These are phyloP conservation scores for Arctia plantaginis DNA, from an alignment of 2,888 invertebrate genomes.

Conservation along the genomic window DNA sequence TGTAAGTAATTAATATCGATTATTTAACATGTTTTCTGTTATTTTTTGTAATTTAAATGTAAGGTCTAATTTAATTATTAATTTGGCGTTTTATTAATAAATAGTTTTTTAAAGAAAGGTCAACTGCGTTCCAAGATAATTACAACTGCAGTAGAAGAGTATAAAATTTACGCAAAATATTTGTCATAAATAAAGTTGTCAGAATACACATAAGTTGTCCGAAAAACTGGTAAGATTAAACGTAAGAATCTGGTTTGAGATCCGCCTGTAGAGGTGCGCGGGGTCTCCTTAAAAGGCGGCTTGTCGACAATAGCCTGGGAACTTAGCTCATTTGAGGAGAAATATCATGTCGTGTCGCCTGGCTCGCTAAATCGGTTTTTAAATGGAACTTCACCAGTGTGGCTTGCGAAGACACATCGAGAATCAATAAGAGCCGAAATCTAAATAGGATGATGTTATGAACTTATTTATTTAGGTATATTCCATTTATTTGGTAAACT, in stretches of 20 bases:
- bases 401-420: slow-evolving; percentile 44
- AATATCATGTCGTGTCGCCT: slow-evolving; percentile 77
- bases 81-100: too few species aligned
- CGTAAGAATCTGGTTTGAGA: slow-evolving; percentile 70
- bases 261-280: slow-evolving; percentile 72
- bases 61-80: too few species aligned
- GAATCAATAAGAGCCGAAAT: slow-evolving; percentile 63
- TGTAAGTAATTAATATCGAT: neutral
- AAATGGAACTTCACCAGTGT: slow-evolving; percentile 68
- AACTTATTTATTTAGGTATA: slow-evolving; percentile 5
- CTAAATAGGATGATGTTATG: slow-evolving; percentile 18
- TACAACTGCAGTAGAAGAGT: slow-evolving; percentile 24
- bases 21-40: neutral
- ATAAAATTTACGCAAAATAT: slow-evolving; percentile 35
- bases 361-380: slow-evolving; percentile 79
- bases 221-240: slow-evolving; percentile 59
- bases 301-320: slow-evolving; percentile 84
- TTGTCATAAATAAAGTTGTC: slow-evolving; percentile 51
- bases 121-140: slow-evolving; percentile 22
- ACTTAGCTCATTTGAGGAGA: slow-evolving; percentile 85
- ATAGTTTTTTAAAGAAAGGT: neutral
- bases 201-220: slow-evolving; percentile 36
- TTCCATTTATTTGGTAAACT: too few species aligned
- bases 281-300: slow-evolving; percentile 77
- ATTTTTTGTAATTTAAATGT: neutral